phyloP scores from a whole-genome alignment of 2,888 invertebrate genomes.

The Chymomyza procnemis region DNA sequence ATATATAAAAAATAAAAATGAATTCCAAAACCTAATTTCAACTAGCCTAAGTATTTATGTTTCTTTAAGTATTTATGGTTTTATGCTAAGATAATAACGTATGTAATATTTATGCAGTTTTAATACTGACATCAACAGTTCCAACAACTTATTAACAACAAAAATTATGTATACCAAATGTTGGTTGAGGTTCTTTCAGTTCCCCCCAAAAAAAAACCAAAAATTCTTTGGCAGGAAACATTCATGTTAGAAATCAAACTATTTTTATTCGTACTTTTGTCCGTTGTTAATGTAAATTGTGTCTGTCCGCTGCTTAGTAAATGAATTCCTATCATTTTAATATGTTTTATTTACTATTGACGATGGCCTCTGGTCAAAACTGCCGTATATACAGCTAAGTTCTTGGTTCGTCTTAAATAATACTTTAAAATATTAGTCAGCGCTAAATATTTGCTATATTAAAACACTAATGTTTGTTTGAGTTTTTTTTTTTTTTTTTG shows the following conservation, averaged over 20 bases:
- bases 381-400: no score
- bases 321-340: no score
- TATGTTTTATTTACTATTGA: no score
- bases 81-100: conserved; percentile 19
- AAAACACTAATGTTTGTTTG: no score
- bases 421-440: neutral
- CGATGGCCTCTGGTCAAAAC: no score
- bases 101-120: neutral
- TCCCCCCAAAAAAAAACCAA: no score
- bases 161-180: neutral
- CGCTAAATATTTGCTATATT: neutral
- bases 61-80: conserved; percentile 22
- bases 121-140: neutral
- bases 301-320: no score
- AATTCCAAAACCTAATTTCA: conserved; percentile 21
- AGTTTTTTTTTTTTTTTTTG: neutral
- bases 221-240: no score
- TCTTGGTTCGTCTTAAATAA: no score
- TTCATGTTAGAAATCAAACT: no score
- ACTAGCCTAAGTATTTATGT: neutral
- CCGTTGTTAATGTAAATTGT: no score
- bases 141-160: neutral
- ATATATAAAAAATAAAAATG: conserved; percentile 2
- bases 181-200: neutral
- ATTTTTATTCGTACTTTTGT: no score